phyloP scores from a whole-genome alignment of 2,797 vertebrate genomes.

The Pangasius sanitwongsei region DNA sequence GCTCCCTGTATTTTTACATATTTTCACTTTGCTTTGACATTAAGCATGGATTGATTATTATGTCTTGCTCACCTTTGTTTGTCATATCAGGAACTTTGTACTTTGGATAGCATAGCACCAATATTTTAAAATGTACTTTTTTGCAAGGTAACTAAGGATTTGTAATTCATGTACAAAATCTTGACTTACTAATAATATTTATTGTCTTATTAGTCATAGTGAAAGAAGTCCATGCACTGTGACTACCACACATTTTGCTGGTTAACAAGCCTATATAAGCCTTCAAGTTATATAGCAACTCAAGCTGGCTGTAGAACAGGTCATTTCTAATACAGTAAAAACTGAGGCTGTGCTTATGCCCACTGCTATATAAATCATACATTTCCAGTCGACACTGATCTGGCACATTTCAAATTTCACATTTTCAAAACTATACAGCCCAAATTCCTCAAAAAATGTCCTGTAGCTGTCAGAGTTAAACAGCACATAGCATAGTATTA shows the following conservation, averaged over 20 bases:
- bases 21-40: not conserved
- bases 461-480: not conserved
- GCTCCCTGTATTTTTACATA: not conserved
- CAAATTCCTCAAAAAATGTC: no score
- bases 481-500: not conserved
- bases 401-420: no score
- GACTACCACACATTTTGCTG: not conserved
- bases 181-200: not conserved
- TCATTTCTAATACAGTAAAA: not conserved
- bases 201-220: not conserved
- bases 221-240: not conserved
- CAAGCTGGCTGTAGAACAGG: not conserved
- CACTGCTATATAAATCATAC: not conserved
- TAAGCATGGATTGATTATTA: constrained; percentile 1
- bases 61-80: not conserved
- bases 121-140: not conserved
- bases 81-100: not conserved
- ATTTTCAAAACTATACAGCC: no score
- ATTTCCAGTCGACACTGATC: not conserved
- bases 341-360: not conserved
- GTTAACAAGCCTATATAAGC: not conserved
- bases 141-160: not conserved
- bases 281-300: not conserved
- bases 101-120: not conserved
- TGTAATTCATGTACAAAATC: not conserved